Percentiles rank a stretch among this genome's conserved stretches.
These are phyloP conservation scores for Artibeus jamaicensis DNA, from an alignment of 2,797 vertebrate species.

Conservation along the genomic window DNA sequence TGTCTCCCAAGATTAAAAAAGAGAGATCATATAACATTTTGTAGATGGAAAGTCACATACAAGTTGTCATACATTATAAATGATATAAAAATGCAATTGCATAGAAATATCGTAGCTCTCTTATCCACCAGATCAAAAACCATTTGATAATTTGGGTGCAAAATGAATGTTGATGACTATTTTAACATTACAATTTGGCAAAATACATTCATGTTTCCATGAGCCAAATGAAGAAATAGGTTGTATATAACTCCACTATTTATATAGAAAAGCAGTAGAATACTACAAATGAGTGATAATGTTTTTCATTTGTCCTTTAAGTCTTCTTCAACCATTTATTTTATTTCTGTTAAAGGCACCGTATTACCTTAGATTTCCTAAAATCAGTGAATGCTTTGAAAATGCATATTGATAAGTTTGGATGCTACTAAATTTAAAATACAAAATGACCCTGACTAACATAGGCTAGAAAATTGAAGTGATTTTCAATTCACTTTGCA, in stretches of 20 bases:
- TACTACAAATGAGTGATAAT: not conserved
- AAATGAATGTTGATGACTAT: constrained; percentile 44
- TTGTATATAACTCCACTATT: not conserved
- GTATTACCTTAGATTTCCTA: constrained; percentile 30
- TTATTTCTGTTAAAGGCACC: not conserved
- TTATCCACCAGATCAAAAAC: constrained; percentile 2
- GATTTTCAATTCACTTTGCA: not conserved
- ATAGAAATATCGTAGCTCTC: not conserved
- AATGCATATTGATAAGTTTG: not conserved
- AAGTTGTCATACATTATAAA: constrained; percentile 49
- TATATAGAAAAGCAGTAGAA: constrained; percentile 20
- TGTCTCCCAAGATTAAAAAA: constrained; percentile 70
- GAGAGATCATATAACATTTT: constrained; percentile 37
- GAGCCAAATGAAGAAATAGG: constrained; percentile 4
- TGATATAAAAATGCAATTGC: not conserved
- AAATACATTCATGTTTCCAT: not conserved
- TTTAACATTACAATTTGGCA: constrained; percentile 26
- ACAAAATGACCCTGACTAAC: not conserved
- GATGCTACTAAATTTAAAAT: not conserved
- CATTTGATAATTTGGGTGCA: not conserved
- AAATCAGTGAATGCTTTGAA: constrained; percentile 10
- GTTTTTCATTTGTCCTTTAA: constrained; percentile 35
- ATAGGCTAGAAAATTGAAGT: not conserved
- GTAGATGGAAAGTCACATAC: constrained; percentile 6
- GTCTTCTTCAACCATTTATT: not conserved